Evolutionary conservation across 2,797 vertebrate genomes (phyloP).

Genomic region (Chelon labrosus): DNA sequence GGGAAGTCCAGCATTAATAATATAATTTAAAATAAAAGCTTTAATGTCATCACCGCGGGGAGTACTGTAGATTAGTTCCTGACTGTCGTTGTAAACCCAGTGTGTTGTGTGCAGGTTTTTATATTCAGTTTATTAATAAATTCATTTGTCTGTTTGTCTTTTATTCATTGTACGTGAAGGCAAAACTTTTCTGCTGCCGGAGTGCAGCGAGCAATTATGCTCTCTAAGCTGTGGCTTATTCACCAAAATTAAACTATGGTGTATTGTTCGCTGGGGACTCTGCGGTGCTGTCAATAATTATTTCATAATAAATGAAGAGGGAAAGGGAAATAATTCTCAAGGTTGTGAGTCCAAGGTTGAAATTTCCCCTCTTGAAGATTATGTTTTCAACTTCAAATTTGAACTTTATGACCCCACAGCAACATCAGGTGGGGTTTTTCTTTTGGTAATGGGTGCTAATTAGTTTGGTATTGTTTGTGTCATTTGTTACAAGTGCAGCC

Average conservation of each 20-base stretch:
- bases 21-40: constrained; percentile 38
- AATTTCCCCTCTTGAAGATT: constrained; percentile 19
- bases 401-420: constrained; percentile 12
- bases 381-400: constrained; percentile 26
- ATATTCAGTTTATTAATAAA: constrained; percentile 38
- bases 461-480: not conserved
- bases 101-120: constrained; percentile 16
- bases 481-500: not conserved
- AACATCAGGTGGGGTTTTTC: constrained; percentile 11
- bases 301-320: constrained; percentile 49
- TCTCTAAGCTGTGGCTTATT: constrained; percentile 37
- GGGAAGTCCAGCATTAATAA: constrained; percentile 34
- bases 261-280: constrained; percentile 44
- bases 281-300: constrained; percentile 39
- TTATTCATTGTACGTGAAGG: constrained; percentile 40
- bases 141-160: constrained; percentile 46
- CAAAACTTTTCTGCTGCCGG: constrained; percentile 38
- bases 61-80: constrained; percentile 28
- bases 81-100: constrained; percentile 15
- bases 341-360: constrained; percentile 34
- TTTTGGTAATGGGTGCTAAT: constrained; percentile 7
- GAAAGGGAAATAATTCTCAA: constrained; percentile 48
- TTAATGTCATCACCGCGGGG: constrained; percentile 18
- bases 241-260: constrained; percentile 49
- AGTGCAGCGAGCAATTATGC: constrained; percentile 48